Evolutionary conservation across 2,113 vertebrate species (phyloP).

Genomic region (Clarias magur): DNA sequence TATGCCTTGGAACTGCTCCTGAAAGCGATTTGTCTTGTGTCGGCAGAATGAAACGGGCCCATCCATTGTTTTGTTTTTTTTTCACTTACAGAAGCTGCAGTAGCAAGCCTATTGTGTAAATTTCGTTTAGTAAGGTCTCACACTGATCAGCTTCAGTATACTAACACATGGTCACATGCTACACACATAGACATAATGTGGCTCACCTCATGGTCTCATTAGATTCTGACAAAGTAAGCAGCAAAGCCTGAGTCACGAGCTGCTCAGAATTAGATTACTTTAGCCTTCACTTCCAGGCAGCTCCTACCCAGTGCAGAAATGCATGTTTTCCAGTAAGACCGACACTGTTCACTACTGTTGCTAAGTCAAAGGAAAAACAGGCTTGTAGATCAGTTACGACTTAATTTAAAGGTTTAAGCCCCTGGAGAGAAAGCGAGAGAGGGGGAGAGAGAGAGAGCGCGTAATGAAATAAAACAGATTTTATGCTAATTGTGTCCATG

Average conservation of each 20-base stretch:
- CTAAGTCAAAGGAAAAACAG: conserved; percentile 38
- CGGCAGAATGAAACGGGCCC: conserved; percentile 11
- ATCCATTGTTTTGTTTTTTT: conserved; percentile 6
- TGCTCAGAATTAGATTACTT: conserved; percentile 46
- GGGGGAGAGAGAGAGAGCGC: conserved; percentile 4
- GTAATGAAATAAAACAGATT: conserved; percentile 43
- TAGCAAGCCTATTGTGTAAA: neutral
- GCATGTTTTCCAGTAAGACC: conserved; percentile 49
- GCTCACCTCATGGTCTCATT: neutral
- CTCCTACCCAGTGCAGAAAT: conserved; percentile 26
- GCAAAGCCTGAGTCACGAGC: conserved; percentile 45
- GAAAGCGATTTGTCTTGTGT: conserved; percentile 31
- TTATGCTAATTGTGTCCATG: conserved; percentile 52
- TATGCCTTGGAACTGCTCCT: conserved; percentile 33
- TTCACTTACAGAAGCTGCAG: neutral
- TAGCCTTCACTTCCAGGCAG: conserved; percentile 49
- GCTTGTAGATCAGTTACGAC: conserved; percentile 31
- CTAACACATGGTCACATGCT: neutral
- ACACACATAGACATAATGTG: neutral
- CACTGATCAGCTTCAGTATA: neutral
- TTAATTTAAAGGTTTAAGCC: conserved; percentile 34
- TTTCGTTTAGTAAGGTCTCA: neutral
- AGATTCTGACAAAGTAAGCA: conserved; percentile 22
- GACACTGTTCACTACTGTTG: conserved; percentile 25
- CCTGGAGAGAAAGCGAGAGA: conserved; percentile 24